These are phyloP conservation scores for Barbus barbus DNA, from an alignment of 2,113 vertebrate species.

Conservation along the genomic window DNA sequence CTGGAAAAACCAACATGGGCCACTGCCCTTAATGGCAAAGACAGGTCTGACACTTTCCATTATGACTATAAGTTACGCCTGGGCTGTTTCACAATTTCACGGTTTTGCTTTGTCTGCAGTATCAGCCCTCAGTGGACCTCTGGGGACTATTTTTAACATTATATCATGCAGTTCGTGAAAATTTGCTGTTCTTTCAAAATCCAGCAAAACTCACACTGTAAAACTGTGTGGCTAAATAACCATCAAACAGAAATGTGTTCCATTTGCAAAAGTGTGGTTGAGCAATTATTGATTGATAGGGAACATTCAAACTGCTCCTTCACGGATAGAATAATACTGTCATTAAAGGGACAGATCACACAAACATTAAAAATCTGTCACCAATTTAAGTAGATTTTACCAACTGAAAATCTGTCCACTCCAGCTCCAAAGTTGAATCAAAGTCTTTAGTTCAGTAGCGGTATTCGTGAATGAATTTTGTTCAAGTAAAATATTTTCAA, in stretches of 20 bases:
- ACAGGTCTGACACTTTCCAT: not conserved
- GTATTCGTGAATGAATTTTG: too few species aligned
- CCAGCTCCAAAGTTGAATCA: too few species aligned
- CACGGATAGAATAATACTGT: too few species aligned
- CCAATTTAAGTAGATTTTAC: too few species aligned
- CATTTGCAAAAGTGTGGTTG: not conserved
- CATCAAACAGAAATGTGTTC: not conserved
- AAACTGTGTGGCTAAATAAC: not conserved
- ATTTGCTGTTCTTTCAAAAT: not conserved
- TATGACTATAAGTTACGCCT: not conserved
- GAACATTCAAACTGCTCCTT: too few species aligned
- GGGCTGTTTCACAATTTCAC: constrained; percentile 8
- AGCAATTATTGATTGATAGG: too few species aligned
- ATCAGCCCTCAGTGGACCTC: not conserved
- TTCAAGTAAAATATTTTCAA: too few species aligned
- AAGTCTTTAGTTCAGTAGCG: too few species aligned
- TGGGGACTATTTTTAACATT: constrained; percentile 11
- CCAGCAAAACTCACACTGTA: not conserved
- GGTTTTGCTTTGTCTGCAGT: constrained; percentile 20
- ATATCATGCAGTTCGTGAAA: constrained; percentile 11
- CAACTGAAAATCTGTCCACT: too few species aligned
- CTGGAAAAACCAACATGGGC: not conserved
- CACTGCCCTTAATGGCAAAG: not conserved
- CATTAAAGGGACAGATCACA: too few species aligned
- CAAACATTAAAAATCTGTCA: too few species aligned